Percentiles rank a stretch among this genome's conserved stretches.
Conservation (phyloP, 2,113 vertebrate genomes). For the Aptenodytes forsteri region DNA sequence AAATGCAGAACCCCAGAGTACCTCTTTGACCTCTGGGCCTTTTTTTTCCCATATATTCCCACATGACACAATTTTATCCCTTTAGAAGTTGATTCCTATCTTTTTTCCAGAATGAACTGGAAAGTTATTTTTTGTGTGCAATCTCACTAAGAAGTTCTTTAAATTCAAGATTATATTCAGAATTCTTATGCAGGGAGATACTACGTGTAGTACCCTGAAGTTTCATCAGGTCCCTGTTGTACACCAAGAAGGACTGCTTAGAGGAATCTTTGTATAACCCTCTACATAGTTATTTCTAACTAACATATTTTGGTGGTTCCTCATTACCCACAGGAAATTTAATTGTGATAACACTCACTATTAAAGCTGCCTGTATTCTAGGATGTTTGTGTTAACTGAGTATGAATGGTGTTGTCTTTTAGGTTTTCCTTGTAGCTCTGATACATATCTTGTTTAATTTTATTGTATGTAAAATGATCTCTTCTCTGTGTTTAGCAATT, state of each 20-base stretch:
- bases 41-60: rapidly evolving
- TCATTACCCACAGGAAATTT: background rate
- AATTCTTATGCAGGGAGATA: background rate
- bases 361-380: background rate
- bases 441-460: background rate
- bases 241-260: background rate
- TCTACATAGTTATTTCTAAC: background rate
- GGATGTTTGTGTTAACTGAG: background rate
- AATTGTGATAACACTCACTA: background rate
- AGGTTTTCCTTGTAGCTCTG: background rate
- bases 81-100: background rate
- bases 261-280: background rate
- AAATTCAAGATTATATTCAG: background rate
- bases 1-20: background rate
- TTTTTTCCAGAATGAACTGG: background rate
- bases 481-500: background rate
- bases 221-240: background rate
- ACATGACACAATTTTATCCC: background rate
- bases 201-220: background rate
- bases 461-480: background rate
- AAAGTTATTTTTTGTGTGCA: background rate
- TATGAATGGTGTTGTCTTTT: background rate
- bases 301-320: background rate
- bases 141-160: background rate
- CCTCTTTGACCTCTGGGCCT: background rate